Evolutionary conservation across 2,797 vertebrate genomes (phyloP).

Genomic region (Manis crassicaudata): DNA sequence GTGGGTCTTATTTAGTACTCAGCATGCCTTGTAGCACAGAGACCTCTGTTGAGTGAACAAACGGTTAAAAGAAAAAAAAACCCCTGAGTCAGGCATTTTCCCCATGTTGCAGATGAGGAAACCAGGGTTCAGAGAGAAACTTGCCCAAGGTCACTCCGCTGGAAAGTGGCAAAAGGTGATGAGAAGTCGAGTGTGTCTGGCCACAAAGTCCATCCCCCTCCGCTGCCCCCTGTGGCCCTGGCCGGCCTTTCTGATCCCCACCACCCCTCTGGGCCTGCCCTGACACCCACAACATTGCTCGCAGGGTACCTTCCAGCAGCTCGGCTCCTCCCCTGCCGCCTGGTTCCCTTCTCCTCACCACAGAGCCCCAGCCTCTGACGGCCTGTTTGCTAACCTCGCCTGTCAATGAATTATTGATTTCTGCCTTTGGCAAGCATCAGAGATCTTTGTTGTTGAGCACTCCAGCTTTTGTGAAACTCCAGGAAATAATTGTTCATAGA

Average conservation of each 20-base stretch:
- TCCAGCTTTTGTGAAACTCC: conserved; percentile 82
- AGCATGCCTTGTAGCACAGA: not conserved
- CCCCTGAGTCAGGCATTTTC: not conserved
- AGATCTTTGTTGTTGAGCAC: conserved; percentile 81
- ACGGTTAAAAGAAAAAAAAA: not conserved
- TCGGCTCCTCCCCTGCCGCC: not conserved
- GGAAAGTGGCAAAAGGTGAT: not conserved
- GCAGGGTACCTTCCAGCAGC: not conserved
- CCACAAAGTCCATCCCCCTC: not conserved
- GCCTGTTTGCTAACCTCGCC: conserved; percentile 69
- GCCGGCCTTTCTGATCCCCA: not conserved
- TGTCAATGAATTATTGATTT: conserved; percentile 83
- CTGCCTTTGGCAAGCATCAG: conserved; percentile 73
- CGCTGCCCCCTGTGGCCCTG: not conserved
- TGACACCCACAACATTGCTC: not conserved
- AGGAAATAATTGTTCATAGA: conserved; percentile 82
- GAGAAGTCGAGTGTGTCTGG: not conserved
- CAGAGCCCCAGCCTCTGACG: conserved; percentile 28
- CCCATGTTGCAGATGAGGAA: not conserved
- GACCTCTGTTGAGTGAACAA: not conserved
- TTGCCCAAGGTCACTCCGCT: not conserved
- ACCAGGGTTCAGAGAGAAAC: not conserved
- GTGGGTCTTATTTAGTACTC: not conserved
- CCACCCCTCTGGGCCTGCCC: not conserved
- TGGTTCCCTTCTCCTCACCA: not conserved